Evolutionary conservation across 2,888 invertebrate species (phyloP), one percentile per base, ranked within the genome.

Genomic region (Dolichomitus sp.): DNA sequence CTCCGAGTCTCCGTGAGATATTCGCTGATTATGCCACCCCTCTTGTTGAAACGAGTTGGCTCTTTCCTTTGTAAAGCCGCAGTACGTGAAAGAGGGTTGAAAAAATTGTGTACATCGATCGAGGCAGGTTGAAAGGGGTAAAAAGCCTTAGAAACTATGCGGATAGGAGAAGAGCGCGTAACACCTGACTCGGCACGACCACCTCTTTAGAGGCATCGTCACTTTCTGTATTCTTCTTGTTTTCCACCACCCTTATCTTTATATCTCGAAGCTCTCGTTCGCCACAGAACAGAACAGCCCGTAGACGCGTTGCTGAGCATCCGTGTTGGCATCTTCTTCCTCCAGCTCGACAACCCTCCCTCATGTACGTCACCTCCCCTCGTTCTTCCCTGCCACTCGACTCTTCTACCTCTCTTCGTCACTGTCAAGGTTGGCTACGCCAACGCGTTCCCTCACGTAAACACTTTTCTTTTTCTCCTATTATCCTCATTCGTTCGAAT

Each of bases 401-500:
- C 57, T 12, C 37, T 37, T 17, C 73, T 45, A 23, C 61, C 17
- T 48, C 37, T 74, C 80, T 75, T 63, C 69, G 54, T 80, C 69
- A 75, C 80, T 80, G 80, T 80, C 80, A 80, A 74, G 80, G 69
- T 80, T 80, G 69, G 42, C 52, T 45, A 17, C 61, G 61, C 50
- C 73, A 19, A 12, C 52, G n/a, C 33, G 52, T 42, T 68, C 37
- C 37, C 11, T 7, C 52, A 40, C 59, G 68, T 42, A 57, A 72
- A 78, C 33, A 45, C 19, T 54, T 30, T 30, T 61, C 23, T 54
- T 59, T 30, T 19, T 11, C 40, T 57, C 14, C n/a, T 45, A 9
- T 33, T 54, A 54, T 54, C 23, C 23, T 54, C 12, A 27, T 4
- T 54, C 27, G 1, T 54, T n/a, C 14, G 2, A 52, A 12, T 19